phyloP scores from a whole-genome alignment of 1,140 invertebrate species.

The Brachionus sp. region DNA sequence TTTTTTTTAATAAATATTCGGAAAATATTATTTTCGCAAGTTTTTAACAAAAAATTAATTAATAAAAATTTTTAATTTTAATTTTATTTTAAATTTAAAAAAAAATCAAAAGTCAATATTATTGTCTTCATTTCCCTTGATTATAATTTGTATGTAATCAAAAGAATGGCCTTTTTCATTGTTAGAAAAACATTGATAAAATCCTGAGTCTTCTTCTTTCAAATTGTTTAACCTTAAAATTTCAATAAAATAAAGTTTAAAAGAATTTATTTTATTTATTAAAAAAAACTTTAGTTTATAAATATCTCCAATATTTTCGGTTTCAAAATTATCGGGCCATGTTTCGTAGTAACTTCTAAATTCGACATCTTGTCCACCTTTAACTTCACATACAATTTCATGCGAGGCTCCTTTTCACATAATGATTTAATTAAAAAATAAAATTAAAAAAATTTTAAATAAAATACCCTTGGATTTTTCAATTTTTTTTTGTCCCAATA shows the following conservation, averaged over 20 bases:
- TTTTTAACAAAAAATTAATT: no score
- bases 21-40: no score
- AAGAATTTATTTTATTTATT: background rate
- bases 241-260: background rate
- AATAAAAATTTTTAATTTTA: no score
- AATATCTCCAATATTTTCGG: conserved; percentile 2
- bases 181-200: background rate
- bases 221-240: background rate
- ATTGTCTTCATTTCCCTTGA: background rate
- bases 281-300: background rate
- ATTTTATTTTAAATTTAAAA: background rate
- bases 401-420: background rate
- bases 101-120: background rate
- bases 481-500: background rate
- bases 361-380: background rate
- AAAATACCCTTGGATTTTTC: background rate
- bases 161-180: background rate
- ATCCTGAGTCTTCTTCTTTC: conserved; percentile 8
- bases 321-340: background rate
- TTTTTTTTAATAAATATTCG: no score
- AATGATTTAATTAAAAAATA: background rate
- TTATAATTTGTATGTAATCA: background rate
- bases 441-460: background rate
- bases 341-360: conserved; percentile 16
- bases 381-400: background rate